Percentiles rank a stretch among this genome's conserved stretches.
These are phyloP conservation scores for Caenorhabditis imperialis DNA, from an alignment of 2,888 invertebrate species.

Conservation along the genomic window DNA sequence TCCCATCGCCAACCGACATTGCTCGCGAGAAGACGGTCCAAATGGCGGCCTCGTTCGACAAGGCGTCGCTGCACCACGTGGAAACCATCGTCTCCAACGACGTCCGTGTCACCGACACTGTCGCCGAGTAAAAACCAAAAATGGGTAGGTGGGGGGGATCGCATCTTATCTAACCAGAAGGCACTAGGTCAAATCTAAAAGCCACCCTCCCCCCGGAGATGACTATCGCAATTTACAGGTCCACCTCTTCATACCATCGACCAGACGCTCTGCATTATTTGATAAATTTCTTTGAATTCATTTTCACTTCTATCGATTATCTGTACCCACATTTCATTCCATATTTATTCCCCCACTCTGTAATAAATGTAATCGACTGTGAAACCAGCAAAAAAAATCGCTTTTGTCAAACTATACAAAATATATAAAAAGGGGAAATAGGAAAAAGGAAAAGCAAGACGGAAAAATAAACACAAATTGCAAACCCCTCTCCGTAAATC, in stretches of 20 bases:
- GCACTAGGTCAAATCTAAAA: constrained; percentile 27
- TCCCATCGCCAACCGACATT: constrained; percentile 65
- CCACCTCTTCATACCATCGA: no score
- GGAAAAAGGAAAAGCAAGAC: neutral
- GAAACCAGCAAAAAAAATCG: neutral
- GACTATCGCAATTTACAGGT: no score
- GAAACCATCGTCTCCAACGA: constrained; percentile 68
- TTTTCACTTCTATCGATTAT: constrained; percentile 1
- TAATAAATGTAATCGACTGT: constrained; percentile 8
- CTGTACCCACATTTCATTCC: constrained; percentile 21
- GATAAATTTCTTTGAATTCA: no score
- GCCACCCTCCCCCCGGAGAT: neutral
- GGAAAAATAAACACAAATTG: constrained; percentile 4
- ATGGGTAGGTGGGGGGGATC: no score
- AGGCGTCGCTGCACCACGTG: constrained; percentile 70
- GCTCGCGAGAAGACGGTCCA: constrained; percentile 73
- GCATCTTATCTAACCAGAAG: constrained; percentile 1
- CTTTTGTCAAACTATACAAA: neutral
- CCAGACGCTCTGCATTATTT: no score
- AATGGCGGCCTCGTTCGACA: constrained; percentile 69
- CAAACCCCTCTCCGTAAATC: constrained; percentile 37
- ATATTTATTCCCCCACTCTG: constrained; percentile 36
- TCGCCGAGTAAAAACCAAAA: constrained; percentile 27
- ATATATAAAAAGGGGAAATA: neutral
- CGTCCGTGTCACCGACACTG: constrained; percentile 50